These are phyloP conservation scores for Caenorhabditis zanzibari DNA, from an alignment of 2,888 invertebrate species.

Conservation along the genomic window DNA sequence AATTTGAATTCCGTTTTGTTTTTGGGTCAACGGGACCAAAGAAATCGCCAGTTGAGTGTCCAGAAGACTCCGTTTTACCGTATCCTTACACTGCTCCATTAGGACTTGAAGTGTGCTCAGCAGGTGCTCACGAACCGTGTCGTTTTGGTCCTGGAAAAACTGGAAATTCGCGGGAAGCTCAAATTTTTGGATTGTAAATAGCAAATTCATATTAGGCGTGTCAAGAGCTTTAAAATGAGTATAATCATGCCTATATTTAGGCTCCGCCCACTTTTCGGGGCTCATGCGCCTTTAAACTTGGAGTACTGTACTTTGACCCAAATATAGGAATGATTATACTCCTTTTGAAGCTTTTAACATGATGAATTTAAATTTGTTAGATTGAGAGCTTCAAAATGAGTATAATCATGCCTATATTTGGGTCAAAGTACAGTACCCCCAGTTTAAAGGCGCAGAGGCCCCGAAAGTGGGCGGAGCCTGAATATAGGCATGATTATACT, in stretches of 20 bases:
- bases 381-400: not conserved
- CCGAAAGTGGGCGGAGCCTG: too few species aligned
- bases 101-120: conserved; percentile 47
- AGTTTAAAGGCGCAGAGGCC: too few species aligned
- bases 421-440: too few species aligned
- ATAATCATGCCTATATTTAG: not conserved
- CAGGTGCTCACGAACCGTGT: conserved; percentile 46
- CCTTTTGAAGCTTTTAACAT: too few species aligned
- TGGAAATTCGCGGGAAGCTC: too few species aligned
- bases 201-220: too few species aligned
- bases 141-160: conserved; percentile 63
- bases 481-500: too few species aligned
- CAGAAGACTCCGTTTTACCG: conserved; percentile 44
- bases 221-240: not conserved
- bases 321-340: too few species aligned
- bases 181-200: not conserved
- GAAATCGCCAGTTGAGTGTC: conserved; percentile 61
- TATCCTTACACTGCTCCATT: conserved; percentile 43
- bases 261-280: not conserved
- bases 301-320: too few species aligned
- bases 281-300: not conserved
- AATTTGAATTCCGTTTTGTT: conserved; percentile 55
- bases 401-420: too few species aligned
- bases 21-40: conserved; percentile 55
- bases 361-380: too few species aligned